Evolutionary conservation across 2,797 vertebrate genomes (phyloP).

Genomic region (Pseudomugil tenellus): DNA sequence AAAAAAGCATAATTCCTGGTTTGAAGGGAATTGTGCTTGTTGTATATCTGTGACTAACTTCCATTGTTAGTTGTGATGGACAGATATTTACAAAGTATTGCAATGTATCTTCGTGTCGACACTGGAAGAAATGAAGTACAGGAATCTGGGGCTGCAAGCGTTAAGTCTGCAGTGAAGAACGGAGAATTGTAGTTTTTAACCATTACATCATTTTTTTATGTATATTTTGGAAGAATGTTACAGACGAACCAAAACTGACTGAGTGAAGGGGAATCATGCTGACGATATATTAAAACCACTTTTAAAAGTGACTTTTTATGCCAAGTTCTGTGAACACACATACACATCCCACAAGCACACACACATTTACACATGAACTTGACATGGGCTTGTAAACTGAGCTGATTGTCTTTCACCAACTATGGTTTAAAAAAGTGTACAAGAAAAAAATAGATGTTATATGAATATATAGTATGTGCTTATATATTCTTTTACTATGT

Average conservation of each 20-base stretch:
- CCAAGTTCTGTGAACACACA: slow-evolving; percentile 41
- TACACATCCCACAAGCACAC: slow-evolving; percentile 11
- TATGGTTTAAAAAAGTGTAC: slow-evolving; percentile 54
- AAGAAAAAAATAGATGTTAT: slow-evolving; percentile 55
- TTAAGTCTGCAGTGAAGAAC: slow-evolving; percentile 41
- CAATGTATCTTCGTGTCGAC: slow-evolving; percentile 43
- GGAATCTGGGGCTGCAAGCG: slow-evolving; percentile 28
- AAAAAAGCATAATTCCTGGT: slow-evolving; percentile 27
- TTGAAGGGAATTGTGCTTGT: slow-evolving; percentile 33
- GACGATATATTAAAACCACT: slow-evolving; percentile 31
- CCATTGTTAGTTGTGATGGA: slow-evolving; percentile 27
- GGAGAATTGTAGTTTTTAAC: slow-evolving; percentile 50
- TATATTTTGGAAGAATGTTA: slow-evolving; percentile 60
- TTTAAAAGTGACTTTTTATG: slow-evolving; percentile 60
- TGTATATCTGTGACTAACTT: slow-evolving; percentile 30
- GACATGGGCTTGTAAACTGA: slow-evolving; percentile 46
- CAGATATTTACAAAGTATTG: slow-evolving; percentile 52
- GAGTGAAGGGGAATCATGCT: slow-evolving; percentile 53
- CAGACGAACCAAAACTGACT: slow-evolving; percentile 52
- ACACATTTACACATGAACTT: slow-evolving; percentile 24
- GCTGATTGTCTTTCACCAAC: slow-evolving; percentile 55
- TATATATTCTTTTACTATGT: slow-evolving; percentile 74
- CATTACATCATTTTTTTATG: slow-evolving; percentile 12
- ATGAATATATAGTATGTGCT: slow-evolving; percentile 66
- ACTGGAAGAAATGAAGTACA: slow-evolving; percentile 62